Conservation (phyloP, 2,888 invertebrate genomes). For the Sthenelais limicola region DNA sequence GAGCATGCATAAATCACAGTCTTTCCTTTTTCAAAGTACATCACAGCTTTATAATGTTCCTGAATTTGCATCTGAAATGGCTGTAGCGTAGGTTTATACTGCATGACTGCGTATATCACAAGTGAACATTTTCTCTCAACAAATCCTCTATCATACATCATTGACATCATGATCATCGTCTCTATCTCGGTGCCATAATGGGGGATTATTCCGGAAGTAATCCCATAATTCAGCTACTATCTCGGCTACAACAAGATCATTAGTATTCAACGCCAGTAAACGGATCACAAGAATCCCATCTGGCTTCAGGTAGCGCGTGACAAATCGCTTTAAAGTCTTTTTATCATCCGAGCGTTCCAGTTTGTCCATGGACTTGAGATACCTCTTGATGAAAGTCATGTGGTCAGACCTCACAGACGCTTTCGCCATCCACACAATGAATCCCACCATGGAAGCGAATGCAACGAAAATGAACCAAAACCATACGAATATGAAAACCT, state of each 20-base stretch:
- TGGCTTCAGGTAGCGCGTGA: conserved; percentile 36
- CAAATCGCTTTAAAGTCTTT: conserved; percentile 32
- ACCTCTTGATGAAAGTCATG: conserved; percentile 30
- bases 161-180: no score
- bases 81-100: no score
- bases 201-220: conserved; percentile 36
- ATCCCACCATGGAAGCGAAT: background rate
- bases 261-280: conserved; percentile 37
- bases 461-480: conserved; percentile 47
- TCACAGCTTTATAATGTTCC: no score
- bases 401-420: conserved; percentile 16
- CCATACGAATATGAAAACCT: conserved; percentile 51
- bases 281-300: conserved; percentile 41
- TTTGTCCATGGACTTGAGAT: conserved; percentile 40
- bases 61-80: no score
- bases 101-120: no score
- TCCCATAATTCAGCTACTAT: conserved; percentile 41
- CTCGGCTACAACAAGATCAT: conserved; percentile 39
- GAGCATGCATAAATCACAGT: no score
- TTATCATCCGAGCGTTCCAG: conserved; percentile 27
- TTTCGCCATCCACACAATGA: conserved; percentile 37
- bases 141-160: no score
- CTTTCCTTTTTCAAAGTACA: no score
- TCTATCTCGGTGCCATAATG: conserved; percentile 13
- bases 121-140: no score